Evolutionary conservation across 2,888 invertebrate genomes (phyloP).

Genomic region (Diaprepes abbreviatus): DNA sequence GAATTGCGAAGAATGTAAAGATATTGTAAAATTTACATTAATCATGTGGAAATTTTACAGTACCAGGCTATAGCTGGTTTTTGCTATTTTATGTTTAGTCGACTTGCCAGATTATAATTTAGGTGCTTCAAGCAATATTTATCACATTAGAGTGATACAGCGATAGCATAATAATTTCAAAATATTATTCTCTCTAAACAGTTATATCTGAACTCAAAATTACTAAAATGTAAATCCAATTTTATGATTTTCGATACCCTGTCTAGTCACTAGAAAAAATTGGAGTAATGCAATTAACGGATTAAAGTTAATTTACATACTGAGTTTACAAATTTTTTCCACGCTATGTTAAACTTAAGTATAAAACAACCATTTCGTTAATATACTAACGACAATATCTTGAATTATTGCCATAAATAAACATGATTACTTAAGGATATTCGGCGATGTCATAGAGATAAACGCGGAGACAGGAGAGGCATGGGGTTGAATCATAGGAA

Average conservation of each 20-base stretch:
- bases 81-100: conserved; percentile 30
- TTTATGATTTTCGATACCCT: conserved; percentile 11
- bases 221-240: not conserved
- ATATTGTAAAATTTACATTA: conserved; percentile 13
- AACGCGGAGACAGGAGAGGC: too few relatives aligned
- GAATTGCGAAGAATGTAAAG: conserved; percentile 11
- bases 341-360: too few relatives aligned
- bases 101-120: conserved; percentile 42
- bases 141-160: conserved; percentile 41
- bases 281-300: too few relatives aligned
- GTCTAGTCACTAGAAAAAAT: not conserved
- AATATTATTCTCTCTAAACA: conserved; percentile 17
- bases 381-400: too few relatives aligned
- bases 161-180: conserved; percentile 22
- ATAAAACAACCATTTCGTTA: too few relatives aligned
- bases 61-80: conserved; percentile 16
- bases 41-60: conserved; percentile 12
- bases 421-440: too few relatives aligned
- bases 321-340: too few relatives aligned
- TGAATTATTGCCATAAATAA: too few relatives aligned
- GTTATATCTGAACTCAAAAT: conserved; percentile 8
- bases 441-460: too few relatives aligned
- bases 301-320: too few relatives aligned
- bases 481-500: too few relatives aligned
- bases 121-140: conserved; percentile 38